A percentile compares a stretch with the other conserved stretches of the same genome.
Evolutionary conservation across 2,113 vertebrate species (phyloP).

Genomic region (Aptenodytes patagonicus): DNA sequence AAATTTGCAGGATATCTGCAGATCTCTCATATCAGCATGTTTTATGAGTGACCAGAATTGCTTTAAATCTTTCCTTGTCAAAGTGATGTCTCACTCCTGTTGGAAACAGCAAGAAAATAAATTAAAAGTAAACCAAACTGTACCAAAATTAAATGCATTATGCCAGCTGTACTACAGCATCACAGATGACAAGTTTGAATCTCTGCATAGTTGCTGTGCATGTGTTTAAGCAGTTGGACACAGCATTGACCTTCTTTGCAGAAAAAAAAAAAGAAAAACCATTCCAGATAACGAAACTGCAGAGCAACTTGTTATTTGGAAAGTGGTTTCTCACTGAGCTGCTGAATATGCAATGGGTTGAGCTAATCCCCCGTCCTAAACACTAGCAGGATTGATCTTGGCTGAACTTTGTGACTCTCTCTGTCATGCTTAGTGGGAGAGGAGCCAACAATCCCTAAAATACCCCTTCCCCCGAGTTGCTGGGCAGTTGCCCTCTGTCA

Average conservation of each 20-base stretch:
- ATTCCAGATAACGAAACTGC: not conserved
- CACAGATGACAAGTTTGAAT: not conserved
- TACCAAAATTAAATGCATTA: not conserved
- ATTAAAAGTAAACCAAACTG: not conserved
- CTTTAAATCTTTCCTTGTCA: not conserved
- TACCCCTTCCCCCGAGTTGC: accelerated
- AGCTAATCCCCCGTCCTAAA: slow-evolving; percentile 7
- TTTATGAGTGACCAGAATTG: not conserved
- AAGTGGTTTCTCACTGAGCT: not conserved
- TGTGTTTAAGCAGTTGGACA: not conserved
- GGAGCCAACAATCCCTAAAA: not conserved
- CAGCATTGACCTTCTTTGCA: not conserved
- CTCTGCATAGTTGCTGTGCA: not conserved
- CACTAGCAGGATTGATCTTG: not conserved
- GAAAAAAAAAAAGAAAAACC: not conserved
- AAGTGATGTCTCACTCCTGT: not conserved
- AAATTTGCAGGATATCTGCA: not conserved
- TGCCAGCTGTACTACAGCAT: not conserved
- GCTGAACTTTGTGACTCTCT: not conserved
- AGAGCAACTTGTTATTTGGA: not conserved
- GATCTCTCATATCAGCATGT: not conserved
- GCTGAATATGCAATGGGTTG: not conserved
- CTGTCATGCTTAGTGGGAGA: not conserved
- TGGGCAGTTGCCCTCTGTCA: not conserved
- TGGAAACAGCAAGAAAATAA: not conserved